Conservation (phyloP, 2,888 invertebrate species). For the Leistus spinibarbis region DNA sequence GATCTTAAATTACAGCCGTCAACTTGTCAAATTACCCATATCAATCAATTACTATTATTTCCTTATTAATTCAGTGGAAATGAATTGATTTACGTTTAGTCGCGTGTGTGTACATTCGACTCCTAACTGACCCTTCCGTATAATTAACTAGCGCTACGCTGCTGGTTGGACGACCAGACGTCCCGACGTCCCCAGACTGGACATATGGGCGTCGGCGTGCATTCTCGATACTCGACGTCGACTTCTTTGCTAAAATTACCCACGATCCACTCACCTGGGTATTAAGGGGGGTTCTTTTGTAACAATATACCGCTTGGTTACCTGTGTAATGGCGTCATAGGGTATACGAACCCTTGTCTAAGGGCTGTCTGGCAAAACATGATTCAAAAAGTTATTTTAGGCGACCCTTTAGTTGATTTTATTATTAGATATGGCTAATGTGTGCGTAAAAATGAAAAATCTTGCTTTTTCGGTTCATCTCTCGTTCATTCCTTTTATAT, state of each 20-base stretch:
- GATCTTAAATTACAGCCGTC: too few relatives aligned
- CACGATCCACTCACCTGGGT: not conserved
- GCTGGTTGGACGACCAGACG: slow-evolving; percentile 1
- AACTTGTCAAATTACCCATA: too few relatives aligned
- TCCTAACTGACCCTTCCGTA: not conserved
- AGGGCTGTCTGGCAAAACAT: too few relatives aligned
- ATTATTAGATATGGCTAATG: too few relatives aligned
- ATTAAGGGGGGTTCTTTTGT: not conserved
- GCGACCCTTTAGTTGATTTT: too few relatives aligned
- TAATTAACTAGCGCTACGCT: not conserved
- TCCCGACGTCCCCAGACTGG: not conserved
- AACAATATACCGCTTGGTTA: not conserved
- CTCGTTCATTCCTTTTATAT: too few relatives aligned
- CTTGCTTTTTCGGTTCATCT: too few relatives aligned
- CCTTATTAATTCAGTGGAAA: not conserved
- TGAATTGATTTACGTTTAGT: not conserved
- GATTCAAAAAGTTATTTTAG: too few relatives aligned
- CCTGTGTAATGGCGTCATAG: not conserved
- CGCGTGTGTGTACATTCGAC: not conserved
- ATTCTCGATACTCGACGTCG: not conserved
- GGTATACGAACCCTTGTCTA: not conserved
- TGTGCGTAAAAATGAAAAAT: too few relatives aligned
- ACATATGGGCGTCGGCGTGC: not conserved
- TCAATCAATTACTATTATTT: too few relatives aligned
- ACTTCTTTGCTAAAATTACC: not conserved